Base-by-base conservation (phyloP, 2,797 vertebrate genomes). In the Danio tinwini region DNA sequence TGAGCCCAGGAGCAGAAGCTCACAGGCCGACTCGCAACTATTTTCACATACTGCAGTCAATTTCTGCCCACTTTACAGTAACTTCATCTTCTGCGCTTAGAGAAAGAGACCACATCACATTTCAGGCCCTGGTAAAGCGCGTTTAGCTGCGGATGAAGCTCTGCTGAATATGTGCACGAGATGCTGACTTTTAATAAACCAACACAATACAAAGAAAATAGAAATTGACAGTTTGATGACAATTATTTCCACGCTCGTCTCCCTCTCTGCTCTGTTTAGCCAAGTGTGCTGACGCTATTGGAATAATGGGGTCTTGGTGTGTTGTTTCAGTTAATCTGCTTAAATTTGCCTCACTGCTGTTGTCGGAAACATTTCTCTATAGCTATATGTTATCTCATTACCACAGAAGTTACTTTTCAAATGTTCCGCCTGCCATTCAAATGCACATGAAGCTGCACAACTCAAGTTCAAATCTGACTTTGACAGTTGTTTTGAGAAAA, bases 241-340 rank as follows among this genome's bases (percentile, higher is more conserved):
- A 59, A 70, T 82, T 84, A 82, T 84, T 86, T 82, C 74, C 80
- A 85, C 56, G 75, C 81, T 78, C 61, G 52, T 71, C 70, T 78
- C 44, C 47, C 12, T 44, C 44, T 14, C 47, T 53, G 45, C 44
- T n/a, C 5, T 56, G 71, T 65, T 45, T 21, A 63, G 63, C 29
- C 29, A 64, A 65, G 77, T 76, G 73, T 47, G 52, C 29, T 61
- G 39, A 61, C 37, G 19, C 62, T 62, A 47, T 58, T 58, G 82
- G 50, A 12, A 37, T 85, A 85, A 81, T 85, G 72, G 62, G 9
- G 6, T 67, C 64, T 50, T 45, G 49, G 3, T 65, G 21, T 49
- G 56, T 69, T 49, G 53, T 71, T 71, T 79, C 47, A 17, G 58
- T 63, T 78, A 37, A 81, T 72, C 19, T 76, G 50, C 64, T 58